These are phyloP conservation scores for Heteronetta atricapilla DNA, from an alignment of 2,113 vertebrate genomes.

Conservation along the genomic window DNA sequence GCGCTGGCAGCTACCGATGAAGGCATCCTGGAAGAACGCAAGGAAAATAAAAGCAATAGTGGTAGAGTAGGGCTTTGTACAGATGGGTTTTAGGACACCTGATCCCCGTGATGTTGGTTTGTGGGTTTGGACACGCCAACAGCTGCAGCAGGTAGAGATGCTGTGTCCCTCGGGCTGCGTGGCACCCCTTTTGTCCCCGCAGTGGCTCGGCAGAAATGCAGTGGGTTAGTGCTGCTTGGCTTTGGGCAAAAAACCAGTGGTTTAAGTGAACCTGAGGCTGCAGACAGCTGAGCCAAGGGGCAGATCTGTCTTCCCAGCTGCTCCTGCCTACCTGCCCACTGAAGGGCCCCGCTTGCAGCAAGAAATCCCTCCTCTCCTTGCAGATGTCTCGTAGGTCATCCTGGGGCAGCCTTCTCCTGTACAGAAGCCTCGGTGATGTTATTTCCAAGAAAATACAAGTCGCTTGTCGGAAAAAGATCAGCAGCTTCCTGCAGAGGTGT, in stretches of 20 bases:
- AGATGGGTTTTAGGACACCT: not conserved
- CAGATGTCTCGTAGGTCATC: not conserved
- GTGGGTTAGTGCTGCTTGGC: not conserved
- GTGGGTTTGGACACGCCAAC: rapidly evolving
- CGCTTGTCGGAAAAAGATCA: not conserved
- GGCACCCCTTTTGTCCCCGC: not conserved
- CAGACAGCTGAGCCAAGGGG: not conserved
- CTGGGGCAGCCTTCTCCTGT: not conserved
- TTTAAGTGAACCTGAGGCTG: not conserved
- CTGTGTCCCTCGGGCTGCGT: not conserved
- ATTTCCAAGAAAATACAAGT: not conserved
- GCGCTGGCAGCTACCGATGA: not conserved
- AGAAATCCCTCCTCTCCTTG: not conserved
- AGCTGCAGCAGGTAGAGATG: not conserved
- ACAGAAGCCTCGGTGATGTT: not conserved
- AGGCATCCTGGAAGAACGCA: not conserved
- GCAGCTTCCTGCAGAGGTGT: not conserved
- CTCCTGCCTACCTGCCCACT: not conserved
- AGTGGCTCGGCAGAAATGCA: not conserved
- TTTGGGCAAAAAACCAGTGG: not conserved
- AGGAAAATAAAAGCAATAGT: not conserved
- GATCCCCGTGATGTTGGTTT: not conserved
- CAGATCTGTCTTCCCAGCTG: not conserved
- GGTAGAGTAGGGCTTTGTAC: not conserved
- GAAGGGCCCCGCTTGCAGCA: not conserved